These are phyloP conservation scores for Calcarius lapponicus DNA, from an alignment of 2,797 vertebrate species.

Conservation along the genomic window DNA sequence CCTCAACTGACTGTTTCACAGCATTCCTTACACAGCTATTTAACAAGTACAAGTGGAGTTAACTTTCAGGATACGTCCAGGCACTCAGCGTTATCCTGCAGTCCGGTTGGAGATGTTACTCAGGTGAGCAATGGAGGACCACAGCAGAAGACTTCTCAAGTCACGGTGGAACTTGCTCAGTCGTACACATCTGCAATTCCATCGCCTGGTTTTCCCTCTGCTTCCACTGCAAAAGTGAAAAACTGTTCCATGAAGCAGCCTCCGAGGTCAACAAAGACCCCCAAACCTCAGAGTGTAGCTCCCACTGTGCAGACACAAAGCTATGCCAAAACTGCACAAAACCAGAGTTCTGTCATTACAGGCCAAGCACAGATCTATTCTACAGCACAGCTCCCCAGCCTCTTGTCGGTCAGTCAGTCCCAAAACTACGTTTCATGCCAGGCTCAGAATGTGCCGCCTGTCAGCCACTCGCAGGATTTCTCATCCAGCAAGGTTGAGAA, in stretches of 20 bases:
- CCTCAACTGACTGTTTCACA: conserved; percentile 90
- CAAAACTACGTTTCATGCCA: conserved; percentile 86
- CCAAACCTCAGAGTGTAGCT: conserved; percentile 83
- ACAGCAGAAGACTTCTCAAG: conserved; percentile 88
- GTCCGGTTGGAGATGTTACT: conserved; percentile 85
- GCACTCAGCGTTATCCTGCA: conserved; percentile 87
- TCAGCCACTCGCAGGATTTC: conserved; percentile 88
- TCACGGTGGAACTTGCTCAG: conserved; percentile 84
- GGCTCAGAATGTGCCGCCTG: conserved; percentile 81
- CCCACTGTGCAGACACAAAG: conserved; percentile 84
- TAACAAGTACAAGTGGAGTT: conserved; percentile 82
- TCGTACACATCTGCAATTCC: conserved; percentile 83
- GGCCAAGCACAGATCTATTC: conserved; percentile 90
- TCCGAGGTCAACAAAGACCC: conserved; percentile 79
- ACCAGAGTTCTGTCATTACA: conserved; percentile 91
- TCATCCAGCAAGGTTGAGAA: conserved; percentile 87
- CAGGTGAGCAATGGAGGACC: conserved; percentile 86
- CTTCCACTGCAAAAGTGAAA: conserved; percentile 84
- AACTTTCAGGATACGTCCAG: conserved; percentile 89
- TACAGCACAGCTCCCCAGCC: conserved; percentile 87
- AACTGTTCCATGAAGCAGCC: conserved; percentile 85
- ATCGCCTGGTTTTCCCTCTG: conserved; percentile 83
- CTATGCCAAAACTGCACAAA: conserved; percentile 88
- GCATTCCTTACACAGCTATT: conserved; percentile 92
- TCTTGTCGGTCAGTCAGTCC: conserved; percentile 89